These are phyloP conservation scores for Lineus longissimus DNA, from an alignment of 1,140 invertebrate species.

Conservation along the genomic window DNA sequence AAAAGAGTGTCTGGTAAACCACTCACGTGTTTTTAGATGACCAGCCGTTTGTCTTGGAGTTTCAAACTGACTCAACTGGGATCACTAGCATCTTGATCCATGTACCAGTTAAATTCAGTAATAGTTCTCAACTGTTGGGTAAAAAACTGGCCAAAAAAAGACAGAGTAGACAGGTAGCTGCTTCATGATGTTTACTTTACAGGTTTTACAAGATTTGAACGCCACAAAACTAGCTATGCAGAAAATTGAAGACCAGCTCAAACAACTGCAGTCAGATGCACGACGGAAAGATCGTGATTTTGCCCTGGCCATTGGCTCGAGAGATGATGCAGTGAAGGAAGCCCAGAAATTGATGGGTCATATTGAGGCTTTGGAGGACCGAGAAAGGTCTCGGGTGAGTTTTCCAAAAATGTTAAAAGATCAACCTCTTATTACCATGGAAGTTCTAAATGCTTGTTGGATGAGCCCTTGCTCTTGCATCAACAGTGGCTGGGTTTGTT, in stretches of 20 bases:
- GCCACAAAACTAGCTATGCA: constrained; percentile 33
- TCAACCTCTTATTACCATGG: too few relatives aligned
- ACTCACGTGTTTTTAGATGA: background rate
- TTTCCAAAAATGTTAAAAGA: background rate
- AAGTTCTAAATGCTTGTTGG: background rate
- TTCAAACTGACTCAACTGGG: background rate
- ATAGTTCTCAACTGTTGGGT: too few relatives aligned
- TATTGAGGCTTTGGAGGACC: constrained; percentile 35
- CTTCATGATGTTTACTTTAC: constrained; percentile 4
- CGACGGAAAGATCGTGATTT: constrained; percentile 35
- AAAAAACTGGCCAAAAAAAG: too few relatives aligned
- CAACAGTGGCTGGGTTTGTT: too few relatives aligned
- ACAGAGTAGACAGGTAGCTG: too few relatives aligned
- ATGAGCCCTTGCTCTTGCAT: too few relatives aligned
- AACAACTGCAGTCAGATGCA: constrained; percentile 24
- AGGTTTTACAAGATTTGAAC: constrained; percentile 44
- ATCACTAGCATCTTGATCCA: background rate
- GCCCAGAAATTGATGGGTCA: constrained; percentile 26
- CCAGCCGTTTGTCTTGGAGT: background rate
- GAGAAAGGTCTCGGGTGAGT: constrained; percentile 38
- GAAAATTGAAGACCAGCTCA: constrained; percentile 33
- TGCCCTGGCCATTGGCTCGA: constrained; percentile 19
- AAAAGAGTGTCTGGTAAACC: background rate
- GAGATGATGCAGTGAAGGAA: constrained; percentile 40
- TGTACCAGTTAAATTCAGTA: background rate